Evolutionary conservation across 2,888 invertebrate genomes (phyloP).

Genomic region (Exephanes ischioxanthus): DNA sequence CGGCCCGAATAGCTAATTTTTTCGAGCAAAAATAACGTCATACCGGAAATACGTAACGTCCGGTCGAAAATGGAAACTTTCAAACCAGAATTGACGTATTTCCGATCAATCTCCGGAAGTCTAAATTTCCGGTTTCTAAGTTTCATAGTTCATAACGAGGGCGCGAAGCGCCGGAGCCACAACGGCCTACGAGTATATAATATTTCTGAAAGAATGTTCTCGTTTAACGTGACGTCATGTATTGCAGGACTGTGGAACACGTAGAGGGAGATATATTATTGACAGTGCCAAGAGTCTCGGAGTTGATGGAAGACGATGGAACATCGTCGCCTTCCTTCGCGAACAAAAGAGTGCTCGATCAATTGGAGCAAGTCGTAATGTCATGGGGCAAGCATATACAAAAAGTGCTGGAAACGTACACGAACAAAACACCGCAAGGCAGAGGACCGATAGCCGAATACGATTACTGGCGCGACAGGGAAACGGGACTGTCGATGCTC

Average conservation of each 20-base stretch:
- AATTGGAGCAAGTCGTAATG: conserved; percentile 88
- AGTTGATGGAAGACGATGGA: conserved; percentile 84
- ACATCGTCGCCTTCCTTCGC: conserved; percentile 65
- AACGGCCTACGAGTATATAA: neutral
- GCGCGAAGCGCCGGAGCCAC: too few species aligned
- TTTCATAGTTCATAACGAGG: too few species aligned
- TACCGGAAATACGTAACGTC: too few species aligned
- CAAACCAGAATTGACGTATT: too few species aligned
- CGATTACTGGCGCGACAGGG: conserved; percentile 93
- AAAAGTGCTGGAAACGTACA: conserved; percentile 81
- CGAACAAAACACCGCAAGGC: conserved; percentile 87
- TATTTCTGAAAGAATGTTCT: neutral
- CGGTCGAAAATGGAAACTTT: too few species aligned
- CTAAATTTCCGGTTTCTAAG: too few species aligned
- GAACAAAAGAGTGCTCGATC: conserved; percentile 86
- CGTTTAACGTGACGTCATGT: neutral
- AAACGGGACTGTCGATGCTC: conserved; percentile 91
- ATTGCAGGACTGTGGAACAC: conserved; percentile 90
- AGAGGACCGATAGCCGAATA: conserved; percentile 94
- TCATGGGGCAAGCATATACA: conserved; percentile 90
- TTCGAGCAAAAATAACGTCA: too few species aligned
- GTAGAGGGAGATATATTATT: conserved; percentile 91
- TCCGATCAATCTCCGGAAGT: too few species aligned
- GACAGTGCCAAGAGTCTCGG: conserved; percentile 88
- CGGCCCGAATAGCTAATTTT: too few species aligned